Conservation (phyloP, 2,888 invertebrate species). For the Lottia gigantea region DNA sequence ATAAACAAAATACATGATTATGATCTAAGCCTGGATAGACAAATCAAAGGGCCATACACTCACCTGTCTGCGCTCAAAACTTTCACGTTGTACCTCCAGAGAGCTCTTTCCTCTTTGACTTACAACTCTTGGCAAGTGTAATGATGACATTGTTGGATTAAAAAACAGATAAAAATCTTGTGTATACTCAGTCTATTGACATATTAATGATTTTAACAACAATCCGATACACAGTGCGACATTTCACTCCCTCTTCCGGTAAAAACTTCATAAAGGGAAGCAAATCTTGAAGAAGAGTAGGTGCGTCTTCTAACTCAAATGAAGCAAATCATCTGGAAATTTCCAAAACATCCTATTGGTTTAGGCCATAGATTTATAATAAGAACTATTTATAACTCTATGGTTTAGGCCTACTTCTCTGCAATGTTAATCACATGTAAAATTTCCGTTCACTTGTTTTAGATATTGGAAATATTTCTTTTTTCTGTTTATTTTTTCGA, state of each 20-base stretch:
- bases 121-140: conserved; percentile 58
- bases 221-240: not conserved
- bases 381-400: too few species aligned
- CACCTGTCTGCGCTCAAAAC: conserved; percentile 76
- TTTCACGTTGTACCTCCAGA: conserved; percentile 76
- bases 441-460: too few species aligned
- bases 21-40: not conserved
- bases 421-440: too few species aligned
- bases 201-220: conserved; percentile 1
- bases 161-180: conserved; percentile 4
- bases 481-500: too few species aligned
- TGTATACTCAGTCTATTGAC: conserved; percentile 16
- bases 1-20: not conserved
- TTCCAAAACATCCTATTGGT: too few species aligned
- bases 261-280: not conserved
- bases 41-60: not conserved
- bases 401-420: too few species aligned
- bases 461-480: too few species aligned
- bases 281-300: too few species aligned
- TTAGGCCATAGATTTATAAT: too few species aligned
- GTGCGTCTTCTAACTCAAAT: too few species aligned
- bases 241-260: conserved; percentile 1
- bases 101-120: conserved; percentile 57
- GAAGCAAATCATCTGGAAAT: too few species aligned
- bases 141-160: conserved; percentile 46